Evolutionary conservation across 2,888 invertebrate genomes (phyloP), one percentile per base, ranked within the genome.

Genomic region (Sesia bembeciformis): DNA sequence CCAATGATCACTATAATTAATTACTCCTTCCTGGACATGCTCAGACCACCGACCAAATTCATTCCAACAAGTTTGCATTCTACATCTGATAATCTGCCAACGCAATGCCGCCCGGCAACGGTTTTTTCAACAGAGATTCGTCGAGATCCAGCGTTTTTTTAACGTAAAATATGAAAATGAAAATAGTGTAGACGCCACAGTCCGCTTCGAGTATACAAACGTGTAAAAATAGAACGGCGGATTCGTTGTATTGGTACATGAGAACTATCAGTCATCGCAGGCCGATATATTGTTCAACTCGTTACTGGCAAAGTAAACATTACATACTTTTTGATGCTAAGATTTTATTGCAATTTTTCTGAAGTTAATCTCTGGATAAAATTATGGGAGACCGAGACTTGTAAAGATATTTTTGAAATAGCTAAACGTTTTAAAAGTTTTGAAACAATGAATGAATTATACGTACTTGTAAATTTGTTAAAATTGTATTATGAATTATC

Each of bases 221-320:
- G 63, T 58, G 58, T 83, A 81, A 74, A 79, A 79, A 79, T 84
- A 85, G 79, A 60, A 4, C 42, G 52, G 56, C 57, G 54, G 59
- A 38, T 7, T 39, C 39, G 50, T 38, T 39, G 50, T 50, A 50
- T 38, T 50, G 50, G 46, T 46, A 46, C 67, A 67, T 75, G 78
- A 76, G 73, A 59, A 76, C 63, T 76, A 69, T 80, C 81, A 63
- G 73, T 85, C 83, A 74, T 67, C 84, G 66, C 63, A 39, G 54
- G 61, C 58, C 68, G 60, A 76, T 78, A 74, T 72, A 79, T 79
- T 79, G 77, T 76, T 76, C 63, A 61, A 51, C 56, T 60, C 52
- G 54, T 42, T 52, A 41, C 40, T 49, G 39, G 40, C n/a, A 49
- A 49, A 39, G 6, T 61, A 64, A 63, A 64, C 62, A 60, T 40